These are phyloP conservation scores for Branchellion lobata DNA, from an alignment of 2,888 invertebrate species.

Conservation along the genomic window DNA sequence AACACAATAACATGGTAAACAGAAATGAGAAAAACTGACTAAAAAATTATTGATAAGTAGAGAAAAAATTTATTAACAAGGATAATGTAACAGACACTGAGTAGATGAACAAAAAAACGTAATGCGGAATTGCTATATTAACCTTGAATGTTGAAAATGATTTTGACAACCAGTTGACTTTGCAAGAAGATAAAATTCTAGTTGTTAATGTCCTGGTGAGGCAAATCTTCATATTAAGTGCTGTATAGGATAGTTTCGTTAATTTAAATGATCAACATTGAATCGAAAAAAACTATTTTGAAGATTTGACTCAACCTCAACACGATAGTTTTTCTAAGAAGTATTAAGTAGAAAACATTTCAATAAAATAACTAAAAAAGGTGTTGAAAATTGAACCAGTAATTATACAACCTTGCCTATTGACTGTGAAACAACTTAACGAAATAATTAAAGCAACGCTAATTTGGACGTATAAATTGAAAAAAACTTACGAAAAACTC, in stretches of 20 bases:
- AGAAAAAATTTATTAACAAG: not conserved
- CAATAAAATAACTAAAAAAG: not conserved
- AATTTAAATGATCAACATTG: not conserved
- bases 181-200: not conserved
- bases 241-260: not conserved
- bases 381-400: no score
- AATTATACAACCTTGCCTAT: no score
- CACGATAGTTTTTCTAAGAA: no score
- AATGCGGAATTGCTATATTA: no score
- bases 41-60: not conserved
- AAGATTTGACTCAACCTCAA: no score
- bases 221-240: constrained; percentile 2
- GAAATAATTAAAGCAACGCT: no score
- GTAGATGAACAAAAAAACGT: no score
- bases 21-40: not conserved
- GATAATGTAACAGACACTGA: no score
- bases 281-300: not conserved
- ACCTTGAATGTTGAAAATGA: constrained; percentile 16
- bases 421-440: no score
- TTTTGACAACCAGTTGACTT: not conserved
- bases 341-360: not conserved
- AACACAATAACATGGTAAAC: no score
- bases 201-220: not conserved
- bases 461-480: no score
- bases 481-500: no score